phyloP scores from a whole-genome alignment of 2,797 vertebrate species.

The Galago senegalensis region DNA sequence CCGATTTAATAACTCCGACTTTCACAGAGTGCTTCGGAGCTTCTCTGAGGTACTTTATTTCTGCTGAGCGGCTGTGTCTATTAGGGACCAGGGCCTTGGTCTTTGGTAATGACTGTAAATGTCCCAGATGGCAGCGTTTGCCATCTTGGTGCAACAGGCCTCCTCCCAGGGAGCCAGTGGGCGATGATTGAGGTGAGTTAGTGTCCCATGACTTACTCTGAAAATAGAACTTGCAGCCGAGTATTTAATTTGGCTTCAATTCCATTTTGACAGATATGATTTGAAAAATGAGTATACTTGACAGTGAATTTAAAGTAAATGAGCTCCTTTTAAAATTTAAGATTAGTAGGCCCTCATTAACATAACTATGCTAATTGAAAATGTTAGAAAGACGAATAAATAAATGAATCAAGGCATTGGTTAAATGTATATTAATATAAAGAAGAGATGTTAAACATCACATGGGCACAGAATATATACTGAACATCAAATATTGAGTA shows the following conservation, averaged over 20 bases:
- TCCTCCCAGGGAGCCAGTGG: not conserved
- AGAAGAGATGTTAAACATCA: not conserved
- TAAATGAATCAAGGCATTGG: not conserved
- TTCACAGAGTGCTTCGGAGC: not conserved
- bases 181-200: not conserved
- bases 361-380: not conserved
- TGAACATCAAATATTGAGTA: not conserved
- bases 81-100: not conserved
- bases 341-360: not conserved
- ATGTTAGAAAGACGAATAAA: not conserved
- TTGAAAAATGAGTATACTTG: not conserved
- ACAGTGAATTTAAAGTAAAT: not conserved
- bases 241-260: not conserved
- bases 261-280: not conserved
- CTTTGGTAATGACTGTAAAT: slow-evolving; percentile 16
- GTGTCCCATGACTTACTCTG: not conserved
- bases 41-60: not conserved
- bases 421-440: not conserved
- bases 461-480: not conserved
- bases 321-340: not conserved
- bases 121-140: not conserved
- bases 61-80: not conserved
- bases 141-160: not conserved
- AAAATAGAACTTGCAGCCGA: not conserved
- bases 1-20: not conserved